Conservation (phyloP, 2,888 invertebrate genomes). For the Cyclophora albipunctata region DNA sequence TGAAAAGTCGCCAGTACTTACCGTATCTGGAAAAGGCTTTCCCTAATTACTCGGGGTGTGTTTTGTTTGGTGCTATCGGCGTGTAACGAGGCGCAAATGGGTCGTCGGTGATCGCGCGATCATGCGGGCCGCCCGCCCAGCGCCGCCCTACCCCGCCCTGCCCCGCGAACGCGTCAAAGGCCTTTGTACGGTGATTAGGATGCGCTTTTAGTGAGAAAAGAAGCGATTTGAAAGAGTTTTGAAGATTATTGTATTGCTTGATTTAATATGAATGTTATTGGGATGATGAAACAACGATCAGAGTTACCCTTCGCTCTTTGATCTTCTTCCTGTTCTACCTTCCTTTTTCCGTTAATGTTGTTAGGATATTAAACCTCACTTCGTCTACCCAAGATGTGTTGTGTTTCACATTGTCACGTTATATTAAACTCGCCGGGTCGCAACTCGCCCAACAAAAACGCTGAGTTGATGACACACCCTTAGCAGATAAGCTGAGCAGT, state of each 20-base stretch:
- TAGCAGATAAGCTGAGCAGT: conserved; percentile 57
- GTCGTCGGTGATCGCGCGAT: conserved; percentile 67
- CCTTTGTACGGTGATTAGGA: conserved; percentile 59
- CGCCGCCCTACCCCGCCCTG: conserved; percentile 24
- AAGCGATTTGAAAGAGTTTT: conserved; percentile 21
- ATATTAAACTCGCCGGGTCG: conserved; percentile 12
- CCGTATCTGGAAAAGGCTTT: conserved; percentile 72
- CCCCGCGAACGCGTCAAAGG: conserved; percentile 59
- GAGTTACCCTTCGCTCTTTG: no score
- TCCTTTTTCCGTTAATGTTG: no score
- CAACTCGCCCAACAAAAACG: conserved; percentile 8
- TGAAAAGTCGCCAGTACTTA: conserved; percentile 57
- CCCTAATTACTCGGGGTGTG: conserved; percentile 73
- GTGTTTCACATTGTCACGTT: no score
- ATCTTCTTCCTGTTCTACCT: no score
- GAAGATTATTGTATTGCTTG: not conserved
- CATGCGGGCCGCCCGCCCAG: conserved; percentile 68
- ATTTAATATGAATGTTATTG: not conserved
- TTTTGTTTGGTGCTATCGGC: conserved; percentile 74
- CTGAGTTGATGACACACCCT: conserved; percentile 2
- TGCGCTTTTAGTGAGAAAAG: conserved; percentile 20
- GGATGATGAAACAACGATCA: not conserved
- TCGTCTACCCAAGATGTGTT: no score
- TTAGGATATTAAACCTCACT: no score
- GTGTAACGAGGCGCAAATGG: conserved; percentile 74